These are phyloP conservation scores for Enteromius mattozi DNA, from an alignment of 2,797 vertebrate genomes.

Conservation along the genomic window DNA sequence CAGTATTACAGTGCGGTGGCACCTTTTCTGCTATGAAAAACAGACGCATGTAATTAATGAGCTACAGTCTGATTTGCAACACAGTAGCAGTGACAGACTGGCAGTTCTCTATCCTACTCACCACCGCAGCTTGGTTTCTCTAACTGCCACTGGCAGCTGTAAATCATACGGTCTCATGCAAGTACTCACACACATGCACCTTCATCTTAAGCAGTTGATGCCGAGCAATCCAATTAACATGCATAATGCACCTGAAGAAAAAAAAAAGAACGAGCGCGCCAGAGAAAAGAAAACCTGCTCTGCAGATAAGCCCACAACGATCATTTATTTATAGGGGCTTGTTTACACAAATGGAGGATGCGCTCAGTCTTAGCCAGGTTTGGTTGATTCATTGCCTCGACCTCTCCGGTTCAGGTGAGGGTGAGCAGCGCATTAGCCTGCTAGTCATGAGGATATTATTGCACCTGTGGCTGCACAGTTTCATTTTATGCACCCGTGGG, in stretches of 20 bases:
- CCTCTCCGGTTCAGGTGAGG: constrained; percentile 60
- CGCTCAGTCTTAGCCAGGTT: constrained; percentile 39
- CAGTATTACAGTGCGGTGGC: neutral
- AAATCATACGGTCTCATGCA: neutral
- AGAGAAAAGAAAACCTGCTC: constrained; percentile 22
- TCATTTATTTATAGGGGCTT: constrained; percentile 64
- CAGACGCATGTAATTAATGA: constrained; percentile 25
- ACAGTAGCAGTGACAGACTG: constrained; percentile 10
- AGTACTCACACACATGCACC: constrained; percentile 8
- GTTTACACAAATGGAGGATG: constrained; percentile 62
- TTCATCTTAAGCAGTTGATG: constrained; percentile 39
- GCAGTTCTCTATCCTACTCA: neutral
- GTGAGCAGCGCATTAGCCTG: constrained; percentile 50
- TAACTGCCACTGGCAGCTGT: constrained; percentile 12
- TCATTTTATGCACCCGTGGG: constrained; percentile 59
- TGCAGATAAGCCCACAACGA: constrained; percentile 55
- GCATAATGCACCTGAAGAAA: constrained; percentile 53
- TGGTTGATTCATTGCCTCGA: constrained; percentile 55
- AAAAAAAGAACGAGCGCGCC: neutral
- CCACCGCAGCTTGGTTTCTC: neutral
- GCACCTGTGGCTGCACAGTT: constrained; percentile 54
- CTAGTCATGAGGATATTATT: constrained; percentile 46
- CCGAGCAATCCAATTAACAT: constrained; percentile 60
- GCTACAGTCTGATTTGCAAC: constrained; percentile 14
- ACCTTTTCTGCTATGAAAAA: constrained; percentile 22